Base-by-base conservation (phyloP, 2,113 vertebrate genomes). In the Pedetes capensis region DNA sequence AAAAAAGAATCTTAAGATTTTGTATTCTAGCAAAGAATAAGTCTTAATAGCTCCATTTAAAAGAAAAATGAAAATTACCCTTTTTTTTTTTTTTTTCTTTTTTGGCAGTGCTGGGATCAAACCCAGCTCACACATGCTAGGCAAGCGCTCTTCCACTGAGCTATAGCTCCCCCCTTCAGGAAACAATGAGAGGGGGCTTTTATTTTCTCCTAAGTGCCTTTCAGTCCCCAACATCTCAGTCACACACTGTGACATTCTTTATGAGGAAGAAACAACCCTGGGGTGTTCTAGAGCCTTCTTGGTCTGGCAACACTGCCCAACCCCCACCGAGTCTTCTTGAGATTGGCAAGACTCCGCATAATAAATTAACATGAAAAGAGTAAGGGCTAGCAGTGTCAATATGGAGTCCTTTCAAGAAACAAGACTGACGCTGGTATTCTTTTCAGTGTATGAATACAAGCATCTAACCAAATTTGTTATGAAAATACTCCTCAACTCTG, bases 21-120 rank as follows among this genome's bases (percentile, higher is more conserved):
- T 75, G 16, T 34, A 53, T 66, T 82, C 49, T 86, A 12, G 57
- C 68, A 93, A 69, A 95, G 39, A 89, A 76, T 57, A 22, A 55
- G 1, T 72, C 14, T 63, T 74, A 37, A 49, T 20, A 53, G 32
- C 18, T 59, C 29, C 14, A 16, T n/a, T 14, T 78, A 80, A 90
- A 93, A 80, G 13, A 80, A 74, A 92, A 94, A 55, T 39, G 49
- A 86, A 93, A 87, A 72, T 32, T 23, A 75, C 39, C 61, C 69
- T 47, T 74, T 53, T 22, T n/a, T n/a, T n/a, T n/a, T n/a, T n/a
- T n/a, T n/a, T n/a, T n/a, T n/a, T n/a, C n/a, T n/a, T n/a, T n/a
- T n/a, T n/a, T n/a, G n/a, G n/a, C n/a, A n/a, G n/a, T n/a, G n/a
- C n/a, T n/a, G n/a, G n/a, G n/a, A n/a, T n/a, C n/a, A n/a, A n/a